Base-by-base conservation (phyloP, 1,140 invertebrate species). In the Neodiprion lecontei region DNA sequence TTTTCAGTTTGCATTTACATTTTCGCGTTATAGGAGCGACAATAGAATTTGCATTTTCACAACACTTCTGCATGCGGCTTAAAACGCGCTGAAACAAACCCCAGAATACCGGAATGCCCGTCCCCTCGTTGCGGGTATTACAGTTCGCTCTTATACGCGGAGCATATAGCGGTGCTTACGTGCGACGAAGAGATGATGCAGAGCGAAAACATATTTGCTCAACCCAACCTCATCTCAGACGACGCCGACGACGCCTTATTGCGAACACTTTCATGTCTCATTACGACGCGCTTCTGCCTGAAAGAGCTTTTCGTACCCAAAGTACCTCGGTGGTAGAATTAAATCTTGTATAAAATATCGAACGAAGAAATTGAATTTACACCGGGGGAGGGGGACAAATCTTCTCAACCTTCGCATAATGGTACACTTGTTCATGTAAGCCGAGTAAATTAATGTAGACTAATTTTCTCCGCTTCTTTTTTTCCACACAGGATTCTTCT, bases 161-260 rank as follows among this genome's bases (percentile, higher is more conserved):
- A 61, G 11, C n/a, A 61, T 9, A 61, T 61, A 61, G 53, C 5
- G 53, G 53, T 61, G 11, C 53, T 61, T 61, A 61, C 53, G 11
- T 61, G 53, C 53, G 11, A 61, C 53, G 53, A 61, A 12, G n/a
- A 61, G 53, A 61, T 61, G 53, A 61, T 61, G 53, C 53, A 61
- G n/a, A 61, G 53, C 53, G 53, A 61, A 61, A 61, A 61, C 53
- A 61, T 61, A 61, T 61, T 61, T 61, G 53, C 11, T 61, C 53
- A 14, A 61, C 53, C 53, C n/a, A 12, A 17, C 53, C 53, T 17
- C n/a, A 12, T 9, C 11, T 17, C 53, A 61, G 53, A 61, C 53
- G 11, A 61, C 53, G 28, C 28, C 28, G 53, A 61, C 53, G 53
- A 61, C 53, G 53, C 53, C 53, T 61, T 61, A 61, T 61, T 61